Conservation (phyloP, 1,140 invertebrate species). For the Lucilia cuprina region DNA sequence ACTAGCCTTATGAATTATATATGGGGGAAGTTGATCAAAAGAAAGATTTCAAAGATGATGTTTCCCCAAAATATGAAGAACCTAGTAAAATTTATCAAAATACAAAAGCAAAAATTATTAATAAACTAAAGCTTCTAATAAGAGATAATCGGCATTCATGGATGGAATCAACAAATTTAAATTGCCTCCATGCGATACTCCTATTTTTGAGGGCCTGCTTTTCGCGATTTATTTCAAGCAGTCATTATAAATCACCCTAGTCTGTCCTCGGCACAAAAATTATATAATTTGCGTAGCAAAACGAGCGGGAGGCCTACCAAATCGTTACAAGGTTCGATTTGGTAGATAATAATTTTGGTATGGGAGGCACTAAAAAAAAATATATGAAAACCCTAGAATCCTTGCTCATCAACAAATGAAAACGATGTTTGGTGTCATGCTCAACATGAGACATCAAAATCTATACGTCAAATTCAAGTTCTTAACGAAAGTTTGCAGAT, state of each 20-base stretch:
- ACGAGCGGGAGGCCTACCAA: neutral
- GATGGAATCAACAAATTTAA: neutral
- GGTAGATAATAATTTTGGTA: neutral
- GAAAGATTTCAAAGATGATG: too few species aligned
- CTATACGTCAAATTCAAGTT: neutral
- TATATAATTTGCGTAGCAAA: neutral
- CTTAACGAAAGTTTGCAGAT: neutral
- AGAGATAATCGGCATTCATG: too few species aligned
- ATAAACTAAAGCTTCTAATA: too few species aligned
- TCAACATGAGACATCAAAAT: too few species aligned
- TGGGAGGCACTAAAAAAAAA: neutral
- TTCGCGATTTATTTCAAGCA: neutral
- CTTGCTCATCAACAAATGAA: neutral
- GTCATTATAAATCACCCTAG: too few species aligned
- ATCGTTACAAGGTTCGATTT: neutral
- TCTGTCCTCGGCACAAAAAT: neutral
- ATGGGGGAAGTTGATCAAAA: too few species aligned
- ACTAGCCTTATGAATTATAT: too few species aligned
- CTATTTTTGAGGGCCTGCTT: neutral
- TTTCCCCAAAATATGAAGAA: too few species aligned
- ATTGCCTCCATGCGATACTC: neutral
- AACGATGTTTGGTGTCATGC: neutral
- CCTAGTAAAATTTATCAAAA: too few species aligned
- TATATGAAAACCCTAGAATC: neutral
- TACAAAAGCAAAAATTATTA: too few species aligned